These are phyloP conservation scores for Micrasema longulum DNA, from an alignment of 1,140 invertebrate species.

Conservation along the genomic window DNA sequence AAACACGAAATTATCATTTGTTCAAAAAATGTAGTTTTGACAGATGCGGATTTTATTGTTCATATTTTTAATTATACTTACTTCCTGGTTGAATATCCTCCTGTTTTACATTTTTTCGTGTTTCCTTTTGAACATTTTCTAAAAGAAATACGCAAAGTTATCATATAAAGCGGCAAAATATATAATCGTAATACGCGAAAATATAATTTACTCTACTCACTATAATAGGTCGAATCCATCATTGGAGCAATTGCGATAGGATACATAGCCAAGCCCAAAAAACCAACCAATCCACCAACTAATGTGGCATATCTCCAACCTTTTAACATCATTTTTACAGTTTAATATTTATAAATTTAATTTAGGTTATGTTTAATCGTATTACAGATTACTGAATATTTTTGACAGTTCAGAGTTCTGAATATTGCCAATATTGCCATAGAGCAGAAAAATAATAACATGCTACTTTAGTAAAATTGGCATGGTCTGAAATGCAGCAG, in stretches of 20 bases:
- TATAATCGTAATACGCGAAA: not conserved
- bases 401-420: too few relatives aligned
- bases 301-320: slow-evolving; percentile 35
- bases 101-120: slow-evolving; percentile 70
- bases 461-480: too few relatives aligned
- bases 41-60: not conserved
- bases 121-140: slow-evolving; percentile 72
- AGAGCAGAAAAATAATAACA: too few relatives aligned
- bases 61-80: slow-evolving; percentile 65
- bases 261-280: slow-evolving; percentile 34
- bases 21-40: not conserved
- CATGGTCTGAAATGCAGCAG: too few relatives aligned
- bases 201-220: slow-evolving; percentile 19
- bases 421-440: too few relatives aligned
- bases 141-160: slow-evolving; percentile 57
- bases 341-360: too few relatives aligned
- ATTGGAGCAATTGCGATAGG: slow-evolving; percentile 43
- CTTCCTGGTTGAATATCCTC: slow-evolving; percentile 79
- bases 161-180: not conserved
- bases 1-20: too few relatives aligned
- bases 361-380: too few relatives aligned
- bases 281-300: slow-evolving; percentile 12
- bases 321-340: too few relatives aligned
- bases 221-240: slow-evolving; percentile 36
- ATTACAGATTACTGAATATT: too few relatives aligned